Conservation (phyloP, 2,797 vertebrate genomes). For the Paramormyrops hopkinsi region DNA sequence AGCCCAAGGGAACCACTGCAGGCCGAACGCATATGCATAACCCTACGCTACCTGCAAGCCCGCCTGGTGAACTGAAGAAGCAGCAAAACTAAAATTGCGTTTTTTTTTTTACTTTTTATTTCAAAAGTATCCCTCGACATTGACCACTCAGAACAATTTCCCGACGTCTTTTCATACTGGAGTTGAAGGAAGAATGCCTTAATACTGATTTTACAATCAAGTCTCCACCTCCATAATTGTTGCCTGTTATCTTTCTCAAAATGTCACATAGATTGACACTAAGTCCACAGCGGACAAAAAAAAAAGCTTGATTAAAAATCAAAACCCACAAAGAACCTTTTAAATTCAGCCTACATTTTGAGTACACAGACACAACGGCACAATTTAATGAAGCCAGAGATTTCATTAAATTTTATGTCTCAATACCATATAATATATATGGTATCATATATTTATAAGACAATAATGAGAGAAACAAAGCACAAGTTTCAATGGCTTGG, state of each 20-base stretch:
- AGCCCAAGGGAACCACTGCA: background rate
- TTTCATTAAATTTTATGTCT: background rate
- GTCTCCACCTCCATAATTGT: background rate
- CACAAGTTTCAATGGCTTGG: background rate
- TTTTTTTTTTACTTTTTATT: background rate
- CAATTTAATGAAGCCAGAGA: background rate
- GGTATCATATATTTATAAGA: background rate
- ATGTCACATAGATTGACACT: background rate
- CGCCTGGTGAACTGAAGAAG: background rate
- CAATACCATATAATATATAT: background rate
- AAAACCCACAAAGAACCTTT: background rate
- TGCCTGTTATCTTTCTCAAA: background rate
- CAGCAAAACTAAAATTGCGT: background rate
- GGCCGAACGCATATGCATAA: background rate
- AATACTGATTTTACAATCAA: background rate
- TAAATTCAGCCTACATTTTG: background rate
- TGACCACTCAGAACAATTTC: background rate
- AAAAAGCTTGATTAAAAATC: background rate
- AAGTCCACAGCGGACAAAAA: background rate
- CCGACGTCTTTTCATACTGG: background rate
- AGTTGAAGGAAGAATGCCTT: background rate
- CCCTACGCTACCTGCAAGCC: background rate
- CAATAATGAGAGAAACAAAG: background rate
- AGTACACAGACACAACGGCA: background rate
- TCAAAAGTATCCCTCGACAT: background rate